Percentiles rank a stretch among this genome's conserved stretches.
These are phyloP conservation scores for Lithobates sylvaticus DNA, from an alignment of 2,797 vertebrate genomes.

Conservation along the genomic window DNA sequence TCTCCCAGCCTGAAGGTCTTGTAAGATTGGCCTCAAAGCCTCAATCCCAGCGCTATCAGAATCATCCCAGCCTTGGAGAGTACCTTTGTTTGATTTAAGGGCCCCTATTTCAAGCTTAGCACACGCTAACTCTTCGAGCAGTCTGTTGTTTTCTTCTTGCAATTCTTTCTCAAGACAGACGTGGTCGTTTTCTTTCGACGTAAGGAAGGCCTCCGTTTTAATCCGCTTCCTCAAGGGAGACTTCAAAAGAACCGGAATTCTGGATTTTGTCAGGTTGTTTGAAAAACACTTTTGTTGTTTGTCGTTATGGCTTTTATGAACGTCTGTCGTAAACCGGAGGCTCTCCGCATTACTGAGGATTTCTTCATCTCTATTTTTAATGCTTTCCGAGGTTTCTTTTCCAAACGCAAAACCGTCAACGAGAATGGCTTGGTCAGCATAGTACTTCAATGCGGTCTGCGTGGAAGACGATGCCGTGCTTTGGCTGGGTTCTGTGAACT, in stretches of 20 bases:
- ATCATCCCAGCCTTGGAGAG: no score
- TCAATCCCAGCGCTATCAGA: no score
- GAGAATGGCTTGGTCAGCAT: not conserved
- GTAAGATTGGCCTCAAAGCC: not conserved
- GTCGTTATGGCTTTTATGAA: not conserved
- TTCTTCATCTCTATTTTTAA: not conserved
- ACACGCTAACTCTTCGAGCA: conserved; percentile 70
- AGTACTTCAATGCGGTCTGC: not conserved
- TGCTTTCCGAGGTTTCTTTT: not conserved
- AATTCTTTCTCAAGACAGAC: conserved; percentile 72
- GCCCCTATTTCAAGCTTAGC: not conserved
- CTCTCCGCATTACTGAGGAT: not conserved
- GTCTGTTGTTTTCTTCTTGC: conserved; percentile 67
- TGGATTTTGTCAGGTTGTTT: conserved; percentile 75
- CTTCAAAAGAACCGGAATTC: conserved; percentile 82
- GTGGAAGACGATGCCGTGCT: not conserved
- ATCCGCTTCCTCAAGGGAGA: not conserved
- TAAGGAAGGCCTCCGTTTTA: not conserved
- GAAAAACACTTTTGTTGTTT: not conserved
- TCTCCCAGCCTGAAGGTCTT: not conserved
- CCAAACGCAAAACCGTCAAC: not conserved
- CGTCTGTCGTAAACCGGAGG: no score
- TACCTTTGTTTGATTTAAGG: no score
- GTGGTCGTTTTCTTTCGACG: not conserved
- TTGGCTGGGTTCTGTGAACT: not conserved